Conservation (phyloP, 2,113 vertebrate genomes). For the Egretta garzetta region DNA sequence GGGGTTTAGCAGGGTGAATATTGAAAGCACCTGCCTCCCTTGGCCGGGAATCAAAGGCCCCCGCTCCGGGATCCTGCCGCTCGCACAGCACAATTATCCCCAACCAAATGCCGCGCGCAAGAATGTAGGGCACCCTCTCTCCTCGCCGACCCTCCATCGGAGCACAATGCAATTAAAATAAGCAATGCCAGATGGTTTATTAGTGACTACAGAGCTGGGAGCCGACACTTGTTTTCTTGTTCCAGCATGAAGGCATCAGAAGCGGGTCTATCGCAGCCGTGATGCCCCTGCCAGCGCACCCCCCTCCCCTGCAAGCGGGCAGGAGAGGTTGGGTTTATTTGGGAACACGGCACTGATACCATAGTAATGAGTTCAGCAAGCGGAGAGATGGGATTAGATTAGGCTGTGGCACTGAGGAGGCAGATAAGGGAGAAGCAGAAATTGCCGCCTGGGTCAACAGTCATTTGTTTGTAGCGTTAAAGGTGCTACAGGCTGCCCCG, state of each 20-base stretch:
- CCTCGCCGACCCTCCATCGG: background rate
- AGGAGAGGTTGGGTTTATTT: background rate
- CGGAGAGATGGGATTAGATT: background rate
- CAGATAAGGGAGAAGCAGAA: background rate
- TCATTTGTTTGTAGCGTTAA: accelerated
- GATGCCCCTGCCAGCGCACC: background rate
- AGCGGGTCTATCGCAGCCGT: accelerated
- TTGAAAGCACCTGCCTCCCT: constrained; percentile 16
- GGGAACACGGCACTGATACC: background rate
- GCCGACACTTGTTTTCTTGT: background rate
- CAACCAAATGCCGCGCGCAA: background rate
- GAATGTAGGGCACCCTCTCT: constrained; percentile 13
- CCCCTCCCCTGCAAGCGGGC: accelerated
- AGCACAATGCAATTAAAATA: background rate
- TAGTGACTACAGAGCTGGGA: background rate
- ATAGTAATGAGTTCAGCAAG: accelerated
- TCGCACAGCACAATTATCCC: background rate
- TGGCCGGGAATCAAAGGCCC: background rate
- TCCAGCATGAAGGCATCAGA: background rate
- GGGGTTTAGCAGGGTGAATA: background rate
- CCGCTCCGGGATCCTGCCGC: background rate
- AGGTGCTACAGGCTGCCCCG: background rate
- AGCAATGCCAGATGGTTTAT: constrained; percentile 27
- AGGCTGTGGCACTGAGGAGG: background rate
- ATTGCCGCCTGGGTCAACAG: too few species aligned